phyloP scores from a whole-genome alignment of 2,888 invertebrate genomes.

The Mythimna loreyi region DNA sequence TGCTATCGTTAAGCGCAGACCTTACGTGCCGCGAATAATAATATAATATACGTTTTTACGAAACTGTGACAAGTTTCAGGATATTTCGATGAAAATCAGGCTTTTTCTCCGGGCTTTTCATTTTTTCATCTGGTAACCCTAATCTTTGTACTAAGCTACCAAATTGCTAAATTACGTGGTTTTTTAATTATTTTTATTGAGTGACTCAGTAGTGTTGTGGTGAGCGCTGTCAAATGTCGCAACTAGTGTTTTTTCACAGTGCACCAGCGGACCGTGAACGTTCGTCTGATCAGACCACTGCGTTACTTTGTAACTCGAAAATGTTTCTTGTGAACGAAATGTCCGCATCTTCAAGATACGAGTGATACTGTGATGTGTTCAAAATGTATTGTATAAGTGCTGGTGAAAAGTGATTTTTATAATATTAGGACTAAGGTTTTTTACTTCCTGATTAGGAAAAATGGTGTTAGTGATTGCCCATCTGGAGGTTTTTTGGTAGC shows the following conservation, averaged over 20 bases:
- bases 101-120: too few relatives aligned
- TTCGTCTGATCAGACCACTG: conserved; percentile 33
- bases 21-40: too few relatives aligned
- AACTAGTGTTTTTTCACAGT: conserved; percentile 57
- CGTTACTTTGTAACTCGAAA: conserved; percentile 28
- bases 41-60: too few relatives aligned
- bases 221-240: conserved; percentile 69
- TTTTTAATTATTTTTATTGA: conserved; percentile 42
- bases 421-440: too few relatives aligned
- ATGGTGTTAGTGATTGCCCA: too few relatives aligned
- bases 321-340: conserved; percentile 35
- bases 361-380: conserved; percentile 28
- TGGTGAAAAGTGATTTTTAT: background rate
- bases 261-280: conserved; percentile 60
- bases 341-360: conserved; percentile 32
- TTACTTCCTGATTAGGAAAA: too few relatives aligned
- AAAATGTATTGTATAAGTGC: background rate
- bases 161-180: conserved; percentile 39
- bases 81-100: too few relatives aligned
- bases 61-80: too few relatives aligned
- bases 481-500: too few relatives aligned
- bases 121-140: too few relatives aligned
- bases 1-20: too few relatives aligned
- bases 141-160: conserved; percentile 6
- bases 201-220: conserved; percentile 45